A percentile compares a stretch with the other conserved stretches of the same genome.
phyloP scores from a whole-genome alignment of 2,888 invertebrate genomes.

The Archips xylosteana region DNA sequence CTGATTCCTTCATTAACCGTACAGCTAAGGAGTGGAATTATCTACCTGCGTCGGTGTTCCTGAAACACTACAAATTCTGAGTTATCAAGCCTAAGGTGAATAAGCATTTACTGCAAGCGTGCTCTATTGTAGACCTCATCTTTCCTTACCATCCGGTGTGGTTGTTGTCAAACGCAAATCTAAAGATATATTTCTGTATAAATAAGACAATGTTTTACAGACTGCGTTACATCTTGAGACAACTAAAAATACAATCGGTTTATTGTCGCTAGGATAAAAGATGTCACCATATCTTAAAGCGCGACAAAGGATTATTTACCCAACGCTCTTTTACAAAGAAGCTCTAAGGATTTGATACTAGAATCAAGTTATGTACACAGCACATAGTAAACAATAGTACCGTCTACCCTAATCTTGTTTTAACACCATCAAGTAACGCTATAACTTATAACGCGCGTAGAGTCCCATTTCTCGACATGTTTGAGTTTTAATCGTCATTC shows the following conservation, averaged over 20 bases:
- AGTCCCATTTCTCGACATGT: not conserved
- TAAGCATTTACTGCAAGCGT: too few species aligned
- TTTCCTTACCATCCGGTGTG: too few species aligned
- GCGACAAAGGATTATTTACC: not conserved
- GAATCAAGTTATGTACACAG: constrained; percentile 7
- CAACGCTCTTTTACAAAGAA: constrained; percentile 8
- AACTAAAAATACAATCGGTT: not conserved
- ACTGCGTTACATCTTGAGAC: too few species aligned
- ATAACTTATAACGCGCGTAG: not conserved
- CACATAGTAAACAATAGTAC: not conserved
- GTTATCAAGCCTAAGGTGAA: too few species aligned
- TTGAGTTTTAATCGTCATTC: not conserved
- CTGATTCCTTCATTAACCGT: too few species aligned
- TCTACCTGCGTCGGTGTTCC: too few species aligned
- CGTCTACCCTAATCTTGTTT: constrained; percentile 8
- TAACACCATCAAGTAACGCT: not conserved
- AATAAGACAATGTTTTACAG: too few species aligned
- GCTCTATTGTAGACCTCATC: too few species aligned
- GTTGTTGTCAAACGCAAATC: too few species aligned
- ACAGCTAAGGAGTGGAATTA: too few species aligned
- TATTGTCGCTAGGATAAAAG: not conserved
- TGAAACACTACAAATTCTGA: too few species aligned
- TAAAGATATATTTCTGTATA: too few species aligned
- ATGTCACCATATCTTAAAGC: not conserved
- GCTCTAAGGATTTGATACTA: constrained; percentile 6